Evolutionary conservation across 2,888 invertebrate species (phyloP), one percentile per base, ranked within the genome.

Genomic region (Hydroisotoma schaefferi): DNA sequence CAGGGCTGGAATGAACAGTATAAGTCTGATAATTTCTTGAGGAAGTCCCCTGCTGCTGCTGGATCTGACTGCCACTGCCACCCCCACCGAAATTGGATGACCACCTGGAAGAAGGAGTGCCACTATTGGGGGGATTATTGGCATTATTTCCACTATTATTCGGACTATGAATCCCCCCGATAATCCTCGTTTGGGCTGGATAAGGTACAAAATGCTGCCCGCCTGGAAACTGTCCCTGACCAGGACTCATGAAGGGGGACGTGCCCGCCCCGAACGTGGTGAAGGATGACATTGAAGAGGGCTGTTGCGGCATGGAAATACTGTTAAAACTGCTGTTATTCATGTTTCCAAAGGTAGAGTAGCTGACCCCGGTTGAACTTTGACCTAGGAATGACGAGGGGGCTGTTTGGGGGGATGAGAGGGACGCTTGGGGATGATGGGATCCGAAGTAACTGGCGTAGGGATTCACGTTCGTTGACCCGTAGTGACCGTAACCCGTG

Each of bases 381-480:
- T 26, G 18, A 43, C 43, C 43, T 8, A 12, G 26, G 15, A 12
- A 6, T 4, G 46, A 20, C 12, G 46, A 43, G 18, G 22, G 10
- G 8, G 43, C 18, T 8, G 10, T 20, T 22, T 8, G 8, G 18
- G 43, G 10, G 10, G 43, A 46, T 6, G 4, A 20, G 23, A 25
- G 4, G 5, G 46, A 26, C 12, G 20, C 8, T 25, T 3, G 4
- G 46, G 12, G 4, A 3, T 46, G 46, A 6, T 22, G 25, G 4
- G 46, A 25, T 5, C 46, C 46, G 23, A 46, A 46, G 46, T 46
- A 46, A 46, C 46, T 46, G 25, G 46, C 6, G 46, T 46, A 46
- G 3, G 46, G 46, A 22, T 46, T 46, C n/a, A 46, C 23, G 22
- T 4, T 20, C 20, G 25, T 25, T 5, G 46, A 5, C 4, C 46